These are phyloP conservation scores for Pantherophis guttatus DNA, from an alignment of 2,113 vertebrate genomes.

Conservation along the genomic window DNA sequence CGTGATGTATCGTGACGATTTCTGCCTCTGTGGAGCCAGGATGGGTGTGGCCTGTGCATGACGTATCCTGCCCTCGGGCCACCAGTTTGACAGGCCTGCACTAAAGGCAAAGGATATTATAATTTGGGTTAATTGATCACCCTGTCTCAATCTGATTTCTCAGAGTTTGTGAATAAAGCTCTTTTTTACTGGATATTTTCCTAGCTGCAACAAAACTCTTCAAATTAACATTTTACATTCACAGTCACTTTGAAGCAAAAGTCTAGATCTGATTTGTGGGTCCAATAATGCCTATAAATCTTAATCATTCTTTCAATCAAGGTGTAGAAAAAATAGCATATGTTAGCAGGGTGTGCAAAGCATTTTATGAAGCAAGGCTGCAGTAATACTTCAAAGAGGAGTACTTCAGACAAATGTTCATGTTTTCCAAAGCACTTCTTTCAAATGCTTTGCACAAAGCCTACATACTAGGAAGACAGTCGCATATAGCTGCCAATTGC, in stretches of 20 bases:
- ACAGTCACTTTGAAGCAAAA: not conserved
- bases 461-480: conserved; percentile 10
- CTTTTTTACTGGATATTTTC: not conserved
- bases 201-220: not conserved
- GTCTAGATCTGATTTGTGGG: not conserved
- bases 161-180: not conserved
- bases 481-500: not conserved
- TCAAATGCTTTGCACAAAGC: not conserved
- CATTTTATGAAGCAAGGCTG: not conserved
- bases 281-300: not conserved
- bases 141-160: not conserved
- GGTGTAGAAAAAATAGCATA: not conserved
- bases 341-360: not conserved
- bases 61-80: too few relatives aligned
- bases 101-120: not conserved
- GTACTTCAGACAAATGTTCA: not conserved
- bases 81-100: too few relatives aligned
- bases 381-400: not conserved
- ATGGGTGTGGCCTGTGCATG: too few relatives aligned
- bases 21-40: too few relatives aligned
- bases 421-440: not conserved
- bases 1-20: too few relatives aligned
- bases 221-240: not conserved
- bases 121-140: not conserved
- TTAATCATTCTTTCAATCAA: not conserved